A percentile compares a stretch with the other conserved stretches of the same genome.
phyloP scores from a whole-genome alignment of 2,888 invertebrate genomes.

The Schrankia costaestrigalis region DNA sequence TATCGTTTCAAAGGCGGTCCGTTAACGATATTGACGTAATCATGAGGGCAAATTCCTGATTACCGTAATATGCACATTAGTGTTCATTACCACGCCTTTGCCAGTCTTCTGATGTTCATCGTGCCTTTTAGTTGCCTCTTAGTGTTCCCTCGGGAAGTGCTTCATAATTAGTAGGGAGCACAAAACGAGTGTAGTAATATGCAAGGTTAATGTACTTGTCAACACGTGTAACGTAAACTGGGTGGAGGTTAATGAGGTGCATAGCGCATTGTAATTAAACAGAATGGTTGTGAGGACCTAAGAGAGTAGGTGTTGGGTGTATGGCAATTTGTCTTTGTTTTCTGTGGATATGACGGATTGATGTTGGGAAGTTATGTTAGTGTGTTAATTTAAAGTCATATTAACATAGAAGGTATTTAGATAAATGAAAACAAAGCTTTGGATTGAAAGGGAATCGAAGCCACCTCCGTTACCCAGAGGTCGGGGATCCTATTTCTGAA shows the following conservation, averaged over 20 bases:
- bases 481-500: no score
- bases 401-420: background rate
- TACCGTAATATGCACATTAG: slow-evolving; percentile 1
- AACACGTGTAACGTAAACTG: slow-evolving; percentile 4
- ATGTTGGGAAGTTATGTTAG: no score
- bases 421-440: no score
- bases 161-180: background rate
- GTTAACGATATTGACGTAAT: background rate
- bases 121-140: background rate
- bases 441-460: no score
- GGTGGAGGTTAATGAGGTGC: slow-evolving; percentile 1
- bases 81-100: background rate
- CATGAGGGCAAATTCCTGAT: background rate
- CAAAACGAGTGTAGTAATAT: slow-evolving; percentile 1
- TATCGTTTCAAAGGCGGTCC: no score
- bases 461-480: no score
- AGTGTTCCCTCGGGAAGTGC: slow-evolving; percentile 1
- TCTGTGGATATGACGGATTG: no score
- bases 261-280: background rate
- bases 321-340: no score
- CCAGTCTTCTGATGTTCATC: background rate
- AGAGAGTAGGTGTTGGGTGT: no score
- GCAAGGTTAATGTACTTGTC: slow-evolving; percentile 7
- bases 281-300: background rate
- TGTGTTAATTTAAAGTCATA: background rate